phyloP scores from a whole-genome alignment of 1,140 invertebrate genomes.

The Zaprionus africanus region DNA sequence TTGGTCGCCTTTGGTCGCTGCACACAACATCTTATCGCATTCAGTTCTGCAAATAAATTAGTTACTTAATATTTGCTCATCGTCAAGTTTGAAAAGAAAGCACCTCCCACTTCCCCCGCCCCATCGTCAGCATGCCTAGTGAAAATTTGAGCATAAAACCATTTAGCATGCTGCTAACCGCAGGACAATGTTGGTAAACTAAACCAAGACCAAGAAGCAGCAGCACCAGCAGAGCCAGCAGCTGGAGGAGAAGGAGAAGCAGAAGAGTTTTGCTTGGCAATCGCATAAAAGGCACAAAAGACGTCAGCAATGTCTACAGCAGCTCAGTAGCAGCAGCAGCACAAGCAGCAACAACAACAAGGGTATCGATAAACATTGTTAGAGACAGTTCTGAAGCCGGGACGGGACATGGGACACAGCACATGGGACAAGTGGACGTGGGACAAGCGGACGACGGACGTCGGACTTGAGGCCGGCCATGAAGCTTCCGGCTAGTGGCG shows the following conservation, averaged over 20 bases:
- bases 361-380: constrained; percentile 77
- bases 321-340: constrained; percentile 37
- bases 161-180: constrained; percentile 77
- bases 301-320: constrained; percentile 75
- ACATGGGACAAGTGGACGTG: constrained; percentile 10
- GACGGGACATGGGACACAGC: constrained; percentile 20
- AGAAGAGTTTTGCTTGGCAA: constrained; percentile 1
- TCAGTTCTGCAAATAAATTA: constrained; percentile 21
- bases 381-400: constrained; percentile 63
- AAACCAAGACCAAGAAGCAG: constrained; percentile 32
- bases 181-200: constrained; percentile 74
- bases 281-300: constrained; percentile 76
- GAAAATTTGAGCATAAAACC: constrained; percentile 70
- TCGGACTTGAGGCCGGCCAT: constrained; percentile 29
- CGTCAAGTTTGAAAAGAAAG: constrained; percentile 19
- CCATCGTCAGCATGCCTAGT: constrained; percentile 27
- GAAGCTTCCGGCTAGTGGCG: constrained; percentile 41
- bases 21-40: constrained; percentile 5
- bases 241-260: not conserved
- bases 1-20: not conserved
- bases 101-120: not conserved
- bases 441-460: not conserved
- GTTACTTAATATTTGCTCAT: constrained; percentile 35
- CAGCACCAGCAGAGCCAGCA: not conserved
- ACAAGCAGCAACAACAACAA: constrained; percentile 51